phyloP scores from a whole-genome alignment of 1,140 invertebrate genomes.

The Platorchestia sp. region DNA sequence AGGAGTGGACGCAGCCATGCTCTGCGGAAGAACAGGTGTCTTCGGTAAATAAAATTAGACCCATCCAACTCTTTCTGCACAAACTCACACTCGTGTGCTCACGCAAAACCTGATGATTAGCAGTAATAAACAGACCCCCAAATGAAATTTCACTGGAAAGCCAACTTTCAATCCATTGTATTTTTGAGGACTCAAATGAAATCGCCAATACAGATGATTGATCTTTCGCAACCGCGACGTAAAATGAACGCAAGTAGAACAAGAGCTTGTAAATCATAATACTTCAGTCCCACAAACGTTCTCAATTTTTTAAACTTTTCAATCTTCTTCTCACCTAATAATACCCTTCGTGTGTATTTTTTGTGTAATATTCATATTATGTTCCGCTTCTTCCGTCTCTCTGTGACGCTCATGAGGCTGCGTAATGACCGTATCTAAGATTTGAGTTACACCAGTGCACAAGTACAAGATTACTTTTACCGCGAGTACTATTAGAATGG shows the following conservation, averaged over 20 bases:
- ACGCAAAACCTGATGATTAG: not conserved
- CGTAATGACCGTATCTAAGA: too few relatives aligned
- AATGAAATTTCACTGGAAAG: not conserved
- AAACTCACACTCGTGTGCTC: not conserved
- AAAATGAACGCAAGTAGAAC: not conserved
- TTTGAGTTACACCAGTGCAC: too few relatives aligned
- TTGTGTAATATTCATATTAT: too few relatives aligned
- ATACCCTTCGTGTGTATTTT: too few relatives aligned
- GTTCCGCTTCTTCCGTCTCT: too few relatives aligned
- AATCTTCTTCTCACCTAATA: too few relatives aligned
- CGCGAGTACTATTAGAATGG: too few relatives aligned
- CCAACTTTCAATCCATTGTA: not conserved
- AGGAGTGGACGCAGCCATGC: conserved; percentile 31
- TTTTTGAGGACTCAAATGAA: not conserved
- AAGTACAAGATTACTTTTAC: too few relatives aligned
- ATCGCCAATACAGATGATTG: not conserved
- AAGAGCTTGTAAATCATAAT: too few relatives aligned
- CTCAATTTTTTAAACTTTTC: too few relatives aligned
- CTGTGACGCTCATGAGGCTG: too few relatives aligned
- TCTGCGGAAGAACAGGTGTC: conserved; percentile 53
- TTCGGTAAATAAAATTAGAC: conserved; percentile 19
- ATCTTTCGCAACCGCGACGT: not conserved
- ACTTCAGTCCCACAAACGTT: too few relatives aligned
- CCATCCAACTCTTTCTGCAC: not conserved
- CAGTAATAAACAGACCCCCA: not conserved